phyloP scores from a whole-genome alignment of 2,113 vertebrate species.

The Puma concolor region DNA sequence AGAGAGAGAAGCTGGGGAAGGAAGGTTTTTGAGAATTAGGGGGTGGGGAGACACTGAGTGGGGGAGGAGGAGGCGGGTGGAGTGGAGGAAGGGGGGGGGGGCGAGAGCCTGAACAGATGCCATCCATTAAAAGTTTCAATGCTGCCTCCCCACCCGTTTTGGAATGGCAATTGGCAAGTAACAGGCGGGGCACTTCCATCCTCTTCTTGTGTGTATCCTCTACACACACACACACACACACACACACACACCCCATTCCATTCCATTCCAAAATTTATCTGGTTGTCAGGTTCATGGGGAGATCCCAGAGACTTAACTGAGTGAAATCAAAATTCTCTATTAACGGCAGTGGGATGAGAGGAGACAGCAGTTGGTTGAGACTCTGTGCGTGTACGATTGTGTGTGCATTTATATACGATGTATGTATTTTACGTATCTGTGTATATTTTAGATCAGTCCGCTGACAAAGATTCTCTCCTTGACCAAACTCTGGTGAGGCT shows the following conservation, averaged over 20 bases:
- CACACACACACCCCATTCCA: neutral
- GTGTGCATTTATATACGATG: neutral
- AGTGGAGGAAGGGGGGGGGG: neutral
- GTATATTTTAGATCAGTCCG: neutral
- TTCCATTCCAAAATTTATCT: neutral
- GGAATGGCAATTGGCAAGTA: slow-evolving; percentile 33
- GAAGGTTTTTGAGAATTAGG: neutral
- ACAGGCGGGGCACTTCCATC: neutral
- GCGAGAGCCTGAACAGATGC: slow-evolving; percentile 39
- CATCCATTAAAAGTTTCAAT: neutral
- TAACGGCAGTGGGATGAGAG: neutral
- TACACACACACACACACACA: accelerated
- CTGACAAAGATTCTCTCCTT: neutral
- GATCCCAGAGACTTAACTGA: slow-evolving; percentile 24
- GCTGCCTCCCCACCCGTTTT: neutral
- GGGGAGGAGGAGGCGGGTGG: neutral
- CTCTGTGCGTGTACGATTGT: neutral
- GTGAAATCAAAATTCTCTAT: slow-evolving; percentile 57
- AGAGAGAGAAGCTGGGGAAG: neutral
- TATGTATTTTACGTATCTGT: too few species aligned
- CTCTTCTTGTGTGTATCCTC: too few species aligned
- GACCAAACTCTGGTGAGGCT: neutral
- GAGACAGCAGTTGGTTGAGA: neutral
- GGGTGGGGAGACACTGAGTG: too few species aligned
- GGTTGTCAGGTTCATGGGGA: slow-evolving; percentile 46